Base-by-base conservation (phyloP, 1,140 invertebrate species). In the Procambarus virginalis region DNA sequence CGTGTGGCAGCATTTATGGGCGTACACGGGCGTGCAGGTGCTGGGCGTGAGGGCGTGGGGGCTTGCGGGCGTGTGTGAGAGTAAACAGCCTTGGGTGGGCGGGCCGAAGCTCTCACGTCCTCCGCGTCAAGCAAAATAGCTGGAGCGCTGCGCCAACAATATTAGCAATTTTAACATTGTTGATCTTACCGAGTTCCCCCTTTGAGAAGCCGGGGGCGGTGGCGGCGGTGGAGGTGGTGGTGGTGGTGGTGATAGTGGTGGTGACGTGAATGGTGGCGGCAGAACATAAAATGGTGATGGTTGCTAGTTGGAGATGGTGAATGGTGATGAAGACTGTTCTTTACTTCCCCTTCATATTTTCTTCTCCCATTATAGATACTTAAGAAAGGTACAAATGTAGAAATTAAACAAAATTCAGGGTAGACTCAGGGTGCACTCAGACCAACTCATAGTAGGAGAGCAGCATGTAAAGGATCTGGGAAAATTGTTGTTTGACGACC, bases 121-220 rank as follows among this genome's bases (percentile, higher is more conserved):
- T 17, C 80, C 46, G 89, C 89, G 84, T 86, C 90, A 86, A 86
- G 80, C 77, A 86, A 86, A 86, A 86, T 86, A 86, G 84, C 90
- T 86, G 46, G 80, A 86, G 85, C 84, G 73, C 46, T 82, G 46
- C 84, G 64, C 84, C 90, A 87, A 82, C 84, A 91, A 91, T 86
- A 91, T 91, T 86, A 91, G 84, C 90, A 91, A 91, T 91, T 86
- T 91, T 91, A 91, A 91, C 84, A 91, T 91, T 91, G 90, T 86
- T 91, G 84, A 91, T 91, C 84, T 91, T 91, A 86, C 49, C 80
- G 79, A 83, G 85, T 81, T 86, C 80, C 80, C 90, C 90, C 79
- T 86, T 86, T 86, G 80, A 82, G 64, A 34, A 77, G 85, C 84
- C 84, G 46, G 78, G 45, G 84, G 90, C 84, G 58, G 68, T 10